Percentiles rank a stretch among this genome's conserved stretches.
These are phyloP conservation scores for Knipowitschia caucasica DNA, from an alignment of 2,797 vertebrate genomes.

Conservation along the genomic window DNA sequence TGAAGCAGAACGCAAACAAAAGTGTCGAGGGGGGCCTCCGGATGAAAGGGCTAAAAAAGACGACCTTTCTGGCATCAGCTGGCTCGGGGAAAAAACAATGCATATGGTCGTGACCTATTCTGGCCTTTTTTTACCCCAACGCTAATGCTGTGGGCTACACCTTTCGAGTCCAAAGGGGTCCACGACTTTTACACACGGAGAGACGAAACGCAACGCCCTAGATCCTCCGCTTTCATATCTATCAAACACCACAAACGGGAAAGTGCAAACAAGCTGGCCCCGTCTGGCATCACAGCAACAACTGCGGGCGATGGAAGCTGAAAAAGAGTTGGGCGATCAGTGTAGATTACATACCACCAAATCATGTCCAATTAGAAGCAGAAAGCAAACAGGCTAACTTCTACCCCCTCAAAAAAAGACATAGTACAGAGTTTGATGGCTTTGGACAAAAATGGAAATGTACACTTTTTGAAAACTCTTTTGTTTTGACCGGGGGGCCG, in stretches of 20 bases:
- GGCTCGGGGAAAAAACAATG: constrained; percentile 70
- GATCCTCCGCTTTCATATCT: constrained; percentile 57
- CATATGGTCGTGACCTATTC: constrained; percentile 59
- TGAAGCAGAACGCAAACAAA: constrained; percentile 61
- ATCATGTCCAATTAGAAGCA: constrained; percentile 51
- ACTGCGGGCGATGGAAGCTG: constrained; percentile 71
- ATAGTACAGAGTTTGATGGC: constrained; percentile 11
- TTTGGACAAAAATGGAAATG: constrained; percentile 30
- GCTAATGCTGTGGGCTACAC: constrained; percentile 60
- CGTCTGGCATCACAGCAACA: constrained; percentile 66
- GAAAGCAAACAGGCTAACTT: neutral
- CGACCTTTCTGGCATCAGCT: constrained; percentile 74
- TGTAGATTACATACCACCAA: constrained; percentile 68
- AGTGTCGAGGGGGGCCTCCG: constrained; percentile 63
- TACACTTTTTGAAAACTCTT: constrained; percentile 43
- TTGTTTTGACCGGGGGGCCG: constrained; percentile 56
- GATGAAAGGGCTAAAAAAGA: constrained; percentile 73
- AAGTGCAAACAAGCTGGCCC: constrained; percentile 62
- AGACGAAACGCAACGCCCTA: constrained; percentile 60
- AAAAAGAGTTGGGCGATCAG: constrained; percentile 65
- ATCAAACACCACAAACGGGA: constrained; percentile 43
- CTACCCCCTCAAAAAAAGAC: constrained; percentile 17
- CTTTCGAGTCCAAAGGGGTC: constrained; percentile 66
- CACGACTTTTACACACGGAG: constrained; percentile 66
- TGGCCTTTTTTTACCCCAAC: constrained; percentile 62